phyloP scores from a whole-genome alignment of 2,113 vertebrate species.

The Aythya baeri region DNA sequence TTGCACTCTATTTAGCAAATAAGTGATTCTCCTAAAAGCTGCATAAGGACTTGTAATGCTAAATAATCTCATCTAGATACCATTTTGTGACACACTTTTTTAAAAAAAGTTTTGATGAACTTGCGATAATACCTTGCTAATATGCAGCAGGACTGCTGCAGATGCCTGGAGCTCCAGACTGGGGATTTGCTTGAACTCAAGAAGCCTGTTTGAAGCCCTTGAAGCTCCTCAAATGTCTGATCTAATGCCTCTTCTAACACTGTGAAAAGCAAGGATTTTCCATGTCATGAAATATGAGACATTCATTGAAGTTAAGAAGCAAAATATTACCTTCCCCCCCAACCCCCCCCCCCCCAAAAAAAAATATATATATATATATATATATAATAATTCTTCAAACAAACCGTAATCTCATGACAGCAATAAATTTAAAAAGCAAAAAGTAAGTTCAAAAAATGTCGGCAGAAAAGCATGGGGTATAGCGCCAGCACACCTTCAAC shows the following conservation, averaged over 20 bases:
- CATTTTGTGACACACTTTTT: neutral
- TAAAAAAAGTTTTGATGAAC: neutral
- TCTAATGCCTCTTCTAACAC: neutral
- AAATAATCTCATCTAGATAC: slow-evolving; percentile 2
- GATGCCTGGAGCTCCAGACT: neutral
- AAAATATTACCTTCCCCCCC: neutral
- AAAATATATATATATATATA: too few relatives aligned
- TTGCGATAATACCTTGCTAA: neutral
- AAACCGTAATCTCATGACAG: neutral
- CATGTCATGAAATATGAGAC: neutral
- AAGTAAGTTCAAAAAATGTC: neutral
- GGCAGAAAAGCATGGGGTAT: neutral
- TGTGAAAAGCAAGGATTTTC: neutral
- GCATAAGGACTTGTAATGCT: neutral
- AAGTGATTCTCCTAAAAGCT: slow-evolving; percentile 27
- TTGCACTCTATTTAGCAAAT: slow-evolving; percentile 34
- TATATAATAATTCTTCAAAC: neutral
- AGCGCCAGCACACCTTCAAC: neutral
- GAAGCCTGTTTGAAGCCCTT: neutral
- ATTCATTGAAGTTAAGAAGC: neutral
- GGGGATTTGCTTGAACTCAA: neutral
- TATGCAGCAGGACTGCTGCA: neutral
- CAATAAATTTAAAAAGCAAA: neutral
- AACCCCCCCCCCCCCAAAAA: too few relatives aligned
- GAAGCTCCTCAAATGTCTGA: neutral